A percentile compares a stretch with the other conserved stretches of the same genome.
Evolutionary conservation across 2,888 invertebrate genomes (phyloP).

Genomic region (Gasteruption jaculator): DNA sequence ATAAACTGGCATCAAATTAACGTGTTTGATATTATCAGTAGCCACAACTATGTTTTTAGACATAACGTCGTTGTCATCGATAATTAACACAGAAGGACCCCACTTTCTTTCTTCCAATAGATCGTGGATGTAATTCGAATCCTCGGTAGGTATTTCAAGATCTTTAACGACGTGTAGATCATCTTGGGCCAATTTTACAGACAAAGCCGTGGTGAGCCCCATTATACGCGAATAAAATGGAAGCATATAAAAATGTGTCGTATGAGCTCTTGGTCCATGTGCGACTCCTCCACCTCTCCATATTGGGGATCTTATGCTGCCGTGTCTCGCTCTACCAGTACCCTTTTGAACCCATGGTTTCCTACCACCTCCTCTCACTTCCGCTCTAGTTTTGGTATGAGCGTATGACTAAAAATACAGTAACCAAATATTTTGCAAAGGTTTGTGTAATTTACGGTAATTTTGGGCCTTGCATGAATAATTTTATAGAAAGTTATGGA

Average conservation of each 20-base stretch:
- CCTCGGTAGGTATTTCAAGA: slow-evolving; percentile 80
- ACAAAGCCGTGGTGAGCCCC: slow-evolving; percentile 79
- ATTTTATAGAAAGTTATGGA: too few relatives aligned
- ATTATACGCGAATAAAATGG: slow-evolving; percentile 70
- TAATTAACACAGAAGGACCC: slow-evolving; percentile 93
- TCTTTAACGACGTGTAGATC: slow-evolving; percentile 88
- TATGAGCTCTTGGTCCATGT: slow-evolving; percentile 90
- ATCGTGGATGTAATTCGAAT: slow-evolving; percentile 72
- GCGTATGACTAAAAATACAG: slow-evolving; percentile 60
- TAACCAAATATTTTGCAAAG: neutral
- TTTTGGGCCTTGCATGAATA: too few relatives aligned
- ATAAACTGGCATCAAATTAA: slow-evolving; percentile 94
- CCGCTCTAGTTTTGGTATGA: slow-evolving; percentile 73
- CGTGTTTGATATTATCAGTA: slow-evolving; percentile 70
- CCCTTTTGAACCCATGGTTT: slow-evolving; percentile 99
- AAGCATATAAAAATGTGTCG: slow-evolving; percentile 90
- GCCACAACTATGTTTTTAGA: slow-evolving; percentile 85
- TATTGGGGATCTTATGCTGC: slow-evolving; percentile 85
- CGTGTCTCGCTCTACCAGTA: slow-evolving; percentile 83
- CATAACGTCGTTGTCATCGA: slow-evolving; percentile 88
- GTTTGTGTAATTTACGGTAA: too few relatives aligned
- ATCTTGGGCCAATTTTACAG: slow-evolving; percentile 92
- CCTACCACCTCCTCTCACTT: slow-evolving; percentile 81
- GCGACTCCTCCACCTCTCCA: slow-evolving; percentile 78
- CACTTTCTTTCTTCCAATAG: slow-evolving; percentile 82